Evolutionary conservation across 2,797 vertebrate genomes (phyloP).

Genomic region (Eulemur albifrons): DNA sequence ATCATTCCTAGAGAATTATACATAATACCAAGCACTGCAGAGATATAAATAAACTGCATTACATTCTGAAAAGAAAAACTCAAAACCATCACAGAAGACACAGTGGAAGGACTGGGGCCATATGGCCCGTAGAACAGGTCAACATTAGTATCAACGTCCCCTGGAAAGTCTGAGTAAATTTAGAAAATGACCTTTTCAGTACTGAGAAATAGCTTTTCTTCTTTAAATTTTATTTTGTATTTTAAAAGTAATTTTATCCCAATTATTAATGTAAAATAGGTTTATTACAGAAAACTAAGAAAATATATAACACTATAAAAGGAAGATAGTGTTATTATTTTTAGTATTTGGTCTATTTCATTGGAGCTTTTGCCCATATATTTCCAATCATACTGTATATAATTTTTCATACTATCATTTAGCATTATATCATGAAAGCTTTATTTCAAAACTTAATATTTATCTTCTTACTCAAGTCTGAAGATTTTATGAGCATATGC

Average conservation of each 20-base stretch:
- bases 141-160: background rate
- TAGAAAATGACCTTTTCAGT: background rate
- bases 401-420: background rate
- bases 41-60: conserved; percentile 30
- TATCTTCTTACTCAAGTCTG: background rate
- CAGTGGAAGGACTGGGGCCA: background rate
- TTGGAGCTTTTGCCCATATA: background rate
- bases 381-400: background rate
- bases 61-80: background rate
- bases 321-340: background rate
- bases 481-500: background rate
- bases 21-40: background rate
- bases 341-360: background rate
- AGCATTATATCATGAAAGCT: background rate
- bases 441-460: background rate
- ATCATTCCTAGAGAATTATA: conserved; percentile 36
- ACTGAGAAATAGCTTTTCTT: background rate
- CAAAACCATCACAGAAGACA: background rate
- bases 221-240: background rate
- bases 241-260: conserved; percentile 5
- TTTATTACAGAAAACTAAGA: background rate
- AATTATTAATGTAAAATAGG: background rate
- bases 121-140: background rate
- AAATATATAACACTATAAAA: background rate
- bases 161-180: background rate